Percentiles rank a stretch among this genome's conserved stretches.
Conservation (phyloP, 2,113 vertebrate species). For the Sisor rabdophorus region DNA sequence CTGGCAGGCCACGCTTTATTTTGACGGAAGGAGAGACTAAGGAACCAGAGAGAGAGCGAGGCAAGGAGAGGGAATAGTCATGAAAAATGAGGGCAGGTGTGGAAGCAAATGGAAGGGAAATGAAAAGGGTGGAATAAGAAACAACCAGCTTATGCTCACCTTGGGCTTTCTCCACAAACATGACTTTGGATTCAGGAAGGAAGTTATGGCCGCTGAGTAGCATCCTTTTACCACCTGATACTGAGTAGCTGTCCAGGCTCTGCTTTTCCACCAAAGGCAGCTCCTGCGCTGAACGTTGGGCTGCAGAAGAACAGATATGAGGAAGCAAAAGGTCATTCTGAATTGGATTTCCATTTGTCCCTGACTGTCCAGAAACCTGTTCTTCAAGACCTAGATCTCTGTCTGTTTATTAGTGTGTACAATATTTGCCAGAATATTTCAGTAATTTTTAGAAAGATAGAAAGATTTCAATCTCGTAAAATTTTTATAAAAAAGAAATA, state of each 20-base stretch:
- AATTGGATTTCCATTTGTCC: slow-evolving; percentile 51
- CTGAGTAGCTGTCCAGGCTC: slow-evolving; percentile 83
- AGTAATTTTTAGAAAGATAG: neutral
- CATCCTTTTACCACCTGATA: slow-evolving; percentile 89
- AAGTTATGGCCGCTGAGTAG: slow-evolving; percentile 91
- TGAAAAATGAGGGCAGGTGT: slow-evolving; percentile 22
- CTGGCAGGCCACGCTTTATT: slow-evolving; percentile 69
- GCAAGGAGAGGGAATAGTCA: slow-evolving; percentile 24
- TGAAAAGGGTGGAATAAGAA: neutral
- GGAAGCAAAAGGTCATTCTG: slow-evolving; percentile 14
- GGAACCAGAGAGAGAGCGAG: slow-evolving; percentile 43
- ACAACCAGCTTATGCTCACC: slow-evolving; percentile 67
- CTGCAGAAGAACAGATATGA: slow-evolving; percentile 59
- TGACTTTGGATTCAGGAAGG: slow-evolving; percentile 91
- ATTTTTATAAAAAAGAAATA: too few species aligned
- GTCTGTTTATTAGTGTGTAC: neutral
- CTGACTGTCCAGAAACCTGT: slow-evolving; percentile 41
- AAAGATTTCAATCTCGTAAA: too few species aligned
- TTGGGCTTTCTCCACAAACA: slow-evolving; percentile 97
- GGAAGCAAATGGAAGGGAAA: neutral
- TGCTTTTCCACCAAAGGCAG: slow-evolving; percentile 96
- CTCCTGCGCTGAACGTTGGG: slow-evolving; percentile 95
- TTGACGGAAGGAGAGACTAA: slow-evolving; percentile 65
- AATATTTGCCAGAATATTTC: neutral
- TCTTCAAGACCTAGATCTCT: neutral